Conservation (phyloP, 2,797 vertebrate genomes). For the Gambusia yucatana region DNA sequence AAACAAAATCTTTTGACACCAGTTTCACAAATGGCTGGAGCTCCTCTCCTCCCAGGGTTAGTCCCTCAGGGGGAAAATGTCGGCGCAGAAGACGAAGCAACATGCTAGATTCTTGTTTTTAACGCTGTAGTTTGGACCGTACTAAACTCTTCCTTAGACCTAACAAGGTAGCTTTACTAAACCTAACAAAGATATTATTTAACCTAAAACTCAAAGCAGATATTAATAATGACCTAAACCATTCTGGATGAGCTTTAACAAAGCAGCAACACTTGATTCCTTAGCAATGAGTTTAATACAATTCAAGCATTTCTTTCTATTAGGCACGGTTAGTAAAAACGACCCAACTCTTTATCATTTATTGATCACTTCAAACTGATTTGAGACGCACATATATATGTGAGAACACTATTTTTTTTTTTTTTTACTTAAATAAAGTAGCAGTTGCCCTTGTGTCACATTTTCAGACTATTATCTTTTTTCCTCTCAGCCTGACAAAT, state of each 20-base stretch:
- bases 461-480: slow-evolving; percentile 35
- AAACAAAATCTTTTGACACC: too few relatives aligned
- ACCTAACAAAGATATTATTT: background rate
- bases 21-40: background rate
- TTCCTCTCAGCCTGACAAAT: slow-evolving; percentile 78
- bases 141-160: background rate
- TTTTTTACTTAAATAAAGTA: too few relatives aligned
- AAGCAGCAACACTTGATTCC: background rate
- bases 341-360: background rate
- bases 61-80: background rate
- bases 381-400: too few relatives aligned
- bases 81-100: background rate
- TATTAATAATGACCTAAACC: background rate
- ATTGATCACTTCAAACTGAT: too few relatives aligned
- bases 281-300: background rate
- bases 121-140: background rate
- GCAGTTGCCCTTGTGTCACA: background rate
- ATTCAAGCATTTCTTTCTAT: background rate
- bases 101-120: background rate
- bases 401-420: too few relatives aligned
- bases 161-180: slow-evolving; percentile 5
- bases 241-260: background rate
- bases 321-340: background rate
- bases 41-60: background rate
- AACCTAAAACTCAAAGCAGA: background rate